Percentiles rank a stretch among this genome's conserved stretches.
These are phyloP conservation scores for Limnephilus lunatus DNA, from an alignment of 2,888 invertebrate genomes.

Conservation along the genomic window DNA sequence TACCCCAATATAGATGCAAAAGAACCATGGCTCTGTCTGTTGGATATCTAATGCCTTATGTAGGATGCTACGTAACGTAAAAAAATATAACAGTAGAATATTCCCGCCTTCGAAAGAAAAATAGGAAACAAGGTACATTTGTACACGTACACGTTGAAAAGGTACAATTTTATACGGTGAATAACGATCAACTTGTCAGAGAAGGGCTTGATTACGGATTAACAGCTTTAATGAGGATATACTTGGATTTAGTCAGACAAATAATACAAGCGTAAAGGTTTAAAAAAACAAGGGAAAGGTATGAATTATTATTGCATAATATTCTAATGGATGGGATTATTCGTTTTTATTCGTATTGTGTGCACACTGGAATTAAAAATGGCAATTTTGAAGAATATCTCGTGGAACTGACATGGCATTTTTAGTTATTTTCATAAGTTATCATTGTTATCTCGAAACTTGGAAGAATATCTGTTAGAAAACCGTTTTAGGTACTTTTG, in stretches of 20 bases:
- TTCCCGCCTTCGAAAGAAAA: neutral
- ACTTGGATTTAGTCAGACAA: neutral
- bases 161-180: neutral
- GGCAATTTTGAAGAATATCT: neutral
- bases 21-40: neutral
- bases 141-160: neutral
- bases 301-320: neutral
- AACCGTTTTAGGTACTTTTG: neutral
- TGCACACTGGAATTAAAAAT: neutral
- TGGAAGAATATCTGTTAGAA: neutral
- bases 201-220: neutral
- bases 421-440: neutral
- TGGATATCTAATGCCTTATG: neutral
- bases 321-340: neutral
- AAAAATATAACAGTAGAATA: neutral
- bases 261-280: neutral
- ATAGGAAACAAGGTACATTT: neutral
- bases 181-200: neutral
- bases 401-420: neutral
- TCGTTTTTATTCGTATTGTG: neutral
- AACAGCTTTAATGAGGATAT: neutral
- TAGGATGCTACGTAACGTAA: neutral
- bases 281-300: neutral
- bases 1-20: neutral
- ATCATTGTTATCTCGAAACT: neutral